Conservation (phyloP, 2,888 invertebrate species). For the Tenthredo scrophulariae region DNA sequence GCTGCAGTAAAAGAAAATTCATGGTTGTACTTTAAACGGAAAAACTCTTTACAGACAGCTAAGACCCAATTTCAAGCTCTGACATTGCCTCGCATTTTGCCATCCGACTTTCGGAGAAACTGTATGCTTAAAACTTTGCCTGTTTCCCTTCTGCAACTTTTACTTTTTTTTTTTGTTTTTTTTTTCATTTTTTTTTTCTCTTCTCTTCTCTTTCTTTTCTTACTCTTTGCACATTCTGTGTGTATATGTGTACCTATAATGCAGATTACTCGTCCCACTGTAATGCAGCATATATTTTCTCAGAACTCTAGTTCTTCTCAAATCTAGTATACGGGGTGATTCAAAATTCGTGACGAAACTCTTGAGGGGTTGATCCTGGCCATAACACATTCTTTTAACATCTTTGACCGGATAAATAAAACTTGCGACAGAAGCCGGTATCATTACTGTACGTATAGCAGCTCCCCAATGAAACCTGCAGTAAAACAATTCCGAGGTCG, state of each 20-base stretch:
- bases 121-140: conserved; percentile 22
- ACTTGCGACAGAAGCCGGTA: too few species aligned
- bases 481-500: neutral
- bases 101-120: conserved; percentile 20
- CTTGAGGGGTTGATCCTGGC: too few species aligned
- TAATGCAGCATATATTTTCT: neutral
- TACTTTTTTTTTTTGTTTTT: neutral
- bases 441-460: neutral
- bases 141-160: neutral
- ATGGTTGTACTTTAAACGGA: conserved; percentile 17
- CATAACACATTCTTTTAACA: too few species aligned
- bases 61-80: conserved; percentile 29
- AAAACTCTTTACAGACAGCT: conserved; percentile 26
- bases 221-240: neutral
- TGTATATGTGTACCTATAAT: neutral
- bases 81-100: conserved; percentile 24
- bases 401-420: too few species aligned
- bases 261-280: neutral
- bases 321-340: neutral
- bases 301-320: neutral
- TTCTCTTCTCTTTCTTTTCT: neutral
- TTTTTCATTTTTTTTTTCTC: neutral
- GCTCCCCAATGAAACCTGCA: neutral
- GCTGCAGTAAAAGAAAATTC: neutral
- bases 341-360: too few species aligned